phyloP scores from a whole-genome alignment of 2,797 vertebrate genomes.

The Neosilurus mollespiculum region DNA sequence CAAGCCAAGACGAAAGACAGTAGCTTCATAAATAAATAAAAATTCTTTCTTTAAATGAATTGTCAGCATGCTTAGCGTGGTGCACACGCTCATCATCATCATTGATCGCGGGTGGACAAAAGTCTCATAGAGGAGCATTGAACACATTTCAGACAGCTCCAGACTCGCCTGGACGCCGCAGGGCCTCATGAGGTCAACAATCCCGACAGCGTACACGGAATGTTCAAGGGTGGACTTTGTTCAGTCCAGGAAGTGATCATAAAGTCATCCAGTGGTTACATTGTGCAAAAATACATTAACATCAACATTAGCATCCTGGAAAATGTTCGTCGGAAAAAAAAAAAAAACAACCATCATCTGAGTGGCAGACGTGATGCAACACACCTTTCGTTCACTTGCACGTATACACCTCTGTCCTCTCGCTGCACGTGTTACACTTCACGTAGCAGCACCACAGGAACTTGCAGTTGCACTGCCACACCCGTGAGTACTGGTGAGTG shows the following conservation, averaged over 20 bases:
- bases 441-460: slow-evolving; percentile 99
- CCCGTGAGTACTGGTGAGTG: slow-evolving; percentile 94
- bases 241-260: neutral
- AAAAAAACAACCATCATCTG: neutral
- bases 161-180: slow-evolving; percentile 24
- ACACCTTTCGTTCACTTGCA: slow-evolving; percentile 82
- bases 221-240: neutral
- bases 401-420: slow-evolving; percentile 95
- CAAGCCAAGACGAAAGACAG: slow-evolving; percentile 51
- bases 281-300: slow-evolving; percentile 6
- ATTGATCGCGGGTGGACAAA: slow-evolving; percentile 4
- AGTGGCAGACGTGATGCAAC: neutral
- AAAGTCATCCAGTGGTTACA: slow-evolving; percentile 18
- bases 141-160: slow-evolving; percentile 33
- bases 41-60: slow-evolving; percentile 66
- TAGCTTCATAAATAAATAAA: slow-evolving; percentile 64
- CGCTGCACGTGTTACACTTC: slow-evolving; percentile 97
- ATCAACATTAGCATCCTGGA: slow-evolving; percentile 45
- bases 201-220: neutral
- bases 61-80: neutral
- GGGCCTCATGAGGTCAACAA: slow-evolving; percentile 24
- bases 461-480: slow-evolving; percentile 99
- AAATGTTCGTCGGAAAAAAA: slow-evolving; percentile 74
- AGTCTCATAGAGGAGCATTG: slow-evolving; percentile 15
- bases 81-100: slow-evolving; percentile 15